Evolutionary conservation across 1,140 invertebrate genomes (phyloP).

Genomic region (Cherax destructor): DNA sequence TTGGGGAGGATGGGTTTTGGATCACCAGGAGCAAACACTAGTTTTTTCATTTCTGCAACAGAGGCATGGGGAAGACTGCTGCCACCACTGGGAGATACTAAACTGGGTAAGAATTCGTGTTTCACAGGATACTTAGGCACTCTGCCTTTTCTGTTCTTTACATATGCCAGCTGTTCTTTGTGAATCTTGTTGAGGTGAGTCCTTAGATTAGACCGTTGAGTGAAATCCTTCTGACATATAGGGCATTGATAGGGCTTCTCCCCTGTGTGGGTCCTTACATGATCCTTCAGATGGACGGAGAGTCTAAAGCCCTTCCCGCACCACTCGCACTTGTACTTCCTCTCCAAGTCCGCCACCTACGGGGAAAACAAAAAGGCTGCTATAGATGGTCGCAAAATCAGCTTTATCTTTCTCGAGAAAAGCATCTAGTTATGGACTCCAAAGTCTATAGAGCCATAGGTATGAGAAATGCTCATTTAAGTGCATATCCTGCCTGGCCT

Average conservation of each 20-base stretch:
- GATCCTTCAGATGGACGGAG: conserved; percentile 96
- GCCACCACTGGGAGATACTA: conserved; percentile 16
- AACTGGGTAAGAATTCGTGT: conserved; percentile 56
- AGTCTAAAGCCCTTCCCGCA: conserved; percentile 98
- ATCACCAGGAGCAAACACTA: conserved; percentile 28
- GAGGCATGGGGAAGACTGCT: not conserved
- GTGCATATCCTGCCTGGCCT: conserved; percentile 5
- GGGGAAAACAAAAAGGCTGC: conserved; percentile 69
- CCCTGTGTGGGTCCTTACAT: conserved; percentile 95
- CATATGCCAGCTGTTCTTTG: conserved; percentile 70
- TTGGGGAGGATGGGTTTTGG: conserved; percentile 65
- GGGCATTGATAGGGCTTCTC: conserved; percentile 98
- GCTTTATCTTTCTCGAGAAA: conserved; percentile 35
- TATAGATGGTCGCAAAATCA: conserved; percentile 62
- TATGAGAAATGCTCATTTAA: not conserved
- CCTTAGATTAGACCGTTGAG: conserved; percentile 96
- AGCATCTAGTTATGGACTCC: conserved; percentile 41
- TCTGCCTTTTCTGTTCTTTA: conserved; percentile 63
- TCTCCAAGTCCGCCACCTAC: conserved; percentile 71
- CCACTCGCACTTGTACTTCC: conserved; percentile 89
- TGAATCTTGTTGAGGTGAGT: conserved; percentile 81
- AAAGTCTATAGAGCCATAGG: not conserved
- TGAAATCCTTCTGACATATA: conserved; percentile 96
- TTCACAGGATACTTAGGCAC: conserved; percentile 61
- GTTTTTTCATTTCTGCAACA: conserved; percentile 38